A percentile compares a stretch with the other conserved stretches of the same genome.
Conservation (phyloP, 2,113 vertebrate genomes). For the Paradisaea rubra region DNA sequence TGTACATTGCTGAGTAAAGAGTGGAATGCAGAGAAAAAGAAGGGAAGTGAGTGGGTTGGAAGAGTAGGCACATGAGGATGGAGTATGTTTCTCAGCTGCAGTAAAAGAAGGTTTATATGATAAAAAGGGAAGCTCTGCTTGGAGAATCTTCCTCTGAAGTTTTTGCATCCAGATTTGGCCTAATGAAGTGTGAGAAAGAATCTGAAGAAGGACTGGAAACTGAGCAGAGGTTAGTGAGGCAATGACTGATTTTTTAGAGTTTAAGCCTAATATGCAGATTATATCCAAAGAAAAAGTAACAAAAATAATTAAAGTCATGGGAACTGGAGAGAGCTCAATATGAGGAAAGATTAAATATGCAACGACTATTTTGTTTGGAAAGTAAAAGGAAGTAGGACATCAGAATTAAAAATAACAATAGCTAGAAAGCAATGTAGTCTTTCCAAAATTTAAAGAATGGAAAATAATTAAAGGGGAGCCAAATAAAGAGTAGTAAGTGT, state of each 20-base stretch:
- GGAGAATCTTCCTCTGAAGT: not conserved
- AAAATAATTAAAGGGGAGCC: slow-evolving; percentile 23
- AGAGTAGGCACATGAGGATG: not conserved
- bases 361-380: slow-evolving; percentile 33
- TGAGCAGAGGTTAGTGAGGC: slow-evolving; percentile 6
- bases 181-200: slow-evolving; percentile 21
- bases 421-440: not conserved
- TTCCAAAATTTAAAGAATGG: slow-evolving; percentile 32
- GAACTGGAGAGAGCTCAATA: slow-evolving; percentile 21
- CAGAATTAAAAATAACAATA: slow-evolving; percentile 56
- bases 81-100: not conserved
- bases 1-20: not conserved
- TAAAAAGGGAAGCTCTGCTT: not conserved
- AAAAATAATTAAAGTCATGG: slow-evolving; percentile 59
- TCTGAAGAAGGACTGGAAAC: not conserved
- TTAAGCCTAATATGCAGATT: slow-evolving; percentile 46
- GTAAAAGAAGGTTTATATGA: not conserved
- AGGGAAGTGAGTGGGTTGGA: not conserved
- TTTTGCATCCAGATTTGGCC: not conserved
- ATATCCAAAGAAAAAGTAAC: slow-evolving; percentile 14
- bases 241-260: not conserved
- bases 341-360: slow-evolving; percentile 36
- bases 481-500: not conserved
- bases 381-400: slow-evolving; percentile 23
- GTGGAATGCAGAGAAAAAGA: not conserved